Conservation (phyloP, 2,113 vertebrate species). For the Hystrix brachyura region DNA sequence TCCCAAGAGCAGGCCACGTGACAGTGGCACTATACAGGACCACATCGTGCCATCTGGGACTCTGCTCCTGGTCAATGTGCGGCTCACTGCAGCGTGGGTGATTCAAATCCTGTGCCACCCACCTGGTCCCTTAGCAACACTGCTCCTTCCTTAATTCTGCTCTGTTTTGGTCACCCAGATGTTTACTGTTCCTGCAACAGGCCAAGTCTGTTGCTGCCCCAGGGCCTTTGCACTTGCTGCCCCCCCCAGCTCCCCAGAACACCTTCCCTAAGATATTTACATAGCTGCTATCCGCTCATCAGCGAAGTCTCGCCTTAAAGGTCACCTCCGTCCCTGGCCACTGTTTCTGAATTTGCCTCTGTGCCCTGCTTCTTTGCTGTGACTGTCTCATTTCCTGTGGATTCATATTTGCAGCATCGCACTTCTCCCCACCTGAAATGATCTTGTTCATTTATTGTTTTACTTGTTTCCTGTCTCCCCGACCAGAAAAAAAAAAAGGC, state of each 20-base stretch:
- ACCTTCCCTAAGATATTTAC: background rate
- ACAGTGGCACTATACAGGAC: background rate
- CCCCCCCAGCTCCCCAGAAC: background rate
- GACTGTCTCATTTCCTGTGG: background rate
- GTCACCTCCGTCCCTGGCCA: background rate
- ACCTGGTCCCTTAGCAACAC: background rate
- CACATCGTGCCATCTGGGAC: background rate
- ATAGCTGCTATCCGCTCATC: background rate
- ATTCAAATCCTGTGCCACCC: background rate
- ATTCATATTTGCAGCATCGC: background rate
- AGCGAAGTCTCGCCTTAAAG: background rate
- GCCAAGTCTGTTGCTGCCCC: background rate
- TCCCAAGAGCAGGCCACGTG: background rate
- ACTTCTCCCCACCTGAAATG: background rate
- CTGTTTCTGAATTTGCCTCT: background rate
- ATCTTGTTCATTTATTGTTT: background rate
- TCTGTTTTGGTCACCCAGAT: background rate
- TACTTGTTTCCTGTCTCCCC: background rate
- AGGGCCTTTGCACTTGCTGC: slow-evolving; percentile 17
- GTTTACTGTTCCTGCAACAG: background rate
- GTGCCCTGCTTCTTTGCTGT: background rate
- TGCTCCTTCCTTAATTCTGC: background rate
- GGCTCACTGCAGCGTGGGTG: background rate
- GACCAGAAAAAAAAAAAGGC: background rate
- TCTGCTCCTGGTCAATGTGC: background rate